Conservation (phyloP, 2,113 vertebrate genomes). For the Anthoscopus minutus region DNA sequence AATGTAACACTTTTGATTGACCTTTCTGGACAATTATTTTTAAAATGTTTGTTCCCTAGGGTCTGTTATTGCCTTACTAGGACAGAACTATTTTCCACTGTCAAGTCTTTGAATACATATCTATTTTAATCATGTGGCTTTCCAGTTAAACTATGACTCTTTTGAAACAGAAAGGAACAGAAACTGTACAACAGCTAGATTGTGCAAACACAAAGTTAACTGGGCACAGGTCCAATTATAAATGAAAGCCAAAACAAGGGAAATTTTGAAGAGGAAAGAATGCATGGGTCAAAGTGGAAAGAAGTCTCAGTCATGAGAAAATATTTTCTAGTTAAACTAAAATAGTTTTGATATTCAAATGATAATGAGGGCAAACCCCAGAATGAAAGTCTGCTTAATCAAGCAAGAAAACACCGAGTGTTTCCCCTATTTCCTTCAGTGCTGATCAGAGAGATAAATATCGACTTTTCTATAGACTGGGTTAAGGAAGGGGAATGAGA, state of each 20-base stretch:
- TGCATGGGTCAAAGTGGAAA: constrained; percentile 53
- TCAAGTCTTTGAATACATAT: not conserved
- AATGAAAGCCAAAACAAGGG: constrained; percentile 50
- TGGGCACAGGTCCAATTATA: constrained; percentile 40
- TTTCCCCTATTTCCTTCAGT: not conserved
- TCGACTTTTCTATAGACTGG: not conserved
- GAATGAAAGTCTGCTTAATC: not conserved
- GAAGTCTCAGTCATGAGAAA: constrained; percentile 43
- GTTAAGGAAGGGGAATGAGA: not conserved
- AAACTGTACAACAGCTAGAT: constrained; percentile 8
- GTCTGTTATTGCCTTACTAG: not conserved
- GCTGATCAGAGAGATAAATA: not conserved
- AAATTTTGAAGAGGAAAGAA: constrained; percentile 67
- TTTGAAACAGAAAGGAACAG: constrained; percentile 42
- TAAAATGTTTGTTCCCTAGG: not conserved
- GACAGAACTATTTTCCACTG: not conserved
- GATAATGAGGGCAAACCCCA: constrained; percentile 41
- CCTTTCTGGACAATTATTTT: not conserved
- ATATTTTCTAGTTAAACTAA: constrained; percentile 49
- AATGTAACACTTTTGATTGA: not conserved
- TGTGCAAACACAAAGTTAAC: constrained; percentile 19
- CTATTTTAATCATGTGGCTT: constrained; percentile 27
- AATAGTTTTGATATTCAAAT: constrained; percentile 56
- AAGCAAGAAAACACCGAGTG: not conserved
- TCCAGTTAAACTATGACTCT: constrained; percentile 32